phyloP scores from a whole-genome alignment of 2,113 vertebrate genomes.

The Trichomycterus rosablanca region DNA sequence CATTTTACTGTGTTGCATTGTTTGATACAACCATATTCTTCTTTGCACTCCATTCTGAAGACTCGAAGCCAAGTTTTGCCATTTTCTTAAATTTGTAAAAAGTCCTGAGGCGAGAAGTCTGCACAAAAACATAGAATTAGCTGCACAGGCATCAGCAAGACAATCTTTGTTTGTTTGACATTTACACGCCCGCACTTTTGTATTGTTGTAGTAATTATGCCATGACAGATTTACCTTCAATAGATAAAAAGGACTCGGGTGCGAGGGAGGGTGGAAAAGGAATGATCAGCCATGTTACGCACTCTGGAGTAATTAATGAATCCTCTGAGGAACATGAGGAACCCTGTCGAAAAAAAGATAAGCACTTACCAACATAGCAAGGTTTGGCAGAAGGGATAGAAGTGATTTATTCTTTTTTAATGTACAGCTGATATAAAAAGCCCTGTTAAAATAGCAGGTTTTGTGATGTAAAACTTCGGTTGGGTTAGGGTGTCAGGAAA shows the following conservation, averaged over 20 bases:
- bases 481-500: too few relatives aligned
- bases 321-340: slow-evolving; percentile 95
- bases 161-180: not conserved
- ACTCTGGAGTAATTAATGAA: slow-evolving; percentile 98
- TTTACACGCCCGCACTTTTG: not conserved
- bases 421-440: too few relatives aligned
- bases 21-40: slow-evolving; percentile 43
- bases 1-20: slow-evolving; percentile 52
- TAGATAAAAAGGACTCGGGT: slow-evolving; percentile 99
- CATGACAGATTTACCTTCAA: slow-evolving; percentile 73
- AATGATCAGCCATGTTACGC: slow-evolving; percentile 91
- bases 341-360: slow-evolving; percentile 65
- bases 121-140: slow-evolving; percentile 13
- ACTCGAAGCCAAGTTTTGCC: slow-evolving; percentile 23
- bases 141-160: not conserved
- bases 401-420: not conserved
- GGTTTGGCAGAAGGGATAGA: not conserved
- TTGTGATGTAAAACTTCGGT: too few relatives aligned
- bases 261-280: slow-evolving; percentile 86
- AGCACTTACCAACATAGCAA: not conserved
- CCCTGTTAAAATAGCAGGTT: too few relatives aligned
- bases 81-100: slow-evolving; percentile 18
- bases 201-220: not conserved
- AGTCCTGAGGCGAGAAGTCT: slow-evolving; percentile 38
- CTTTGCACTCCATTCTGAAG: slow-evolving; percentile 26